Base-by-base conservation (phyloP, 2,888 invertebrate genomes). In the Tineola bisselliella region DNA sequence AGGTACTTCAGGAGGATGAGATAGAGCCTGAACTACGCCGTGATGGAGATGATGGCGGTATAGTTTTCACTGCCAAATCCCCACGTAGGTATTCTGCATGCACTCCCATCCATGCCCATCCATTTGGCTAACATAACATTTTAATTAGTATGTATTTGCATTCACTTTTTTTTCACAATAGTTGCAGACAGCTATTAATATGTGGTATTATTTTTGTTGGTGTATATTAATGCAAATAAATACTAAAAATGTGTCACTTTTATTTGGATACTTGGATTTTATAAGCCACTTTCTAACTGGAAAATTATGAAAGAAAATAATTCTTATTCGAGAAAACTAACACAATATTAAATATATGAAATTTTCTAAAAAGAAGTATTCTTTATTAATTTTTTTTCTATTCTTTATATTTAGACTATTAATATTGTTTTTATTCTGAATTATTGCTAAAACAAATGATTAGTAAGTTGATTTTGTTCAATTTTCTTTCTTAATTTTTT, bases 61-160 rank as follows among this genome's bases (percentile, higher is more conserved):
- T 96, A 68, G 95, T 94, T 65, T 96, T 96, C 78, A 95, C 95
- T 70, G 96, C 95, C 64, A 93, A 94, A 88, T 92, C 94, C 77
- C 93, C 92, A 82, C 93, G 95, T 95, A 91, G 92, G 92, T 91
- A 86, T 86, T 81, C 71, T 77, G 86, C 84, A 86, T 84, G 86
- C 63, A 65, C 69, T 71, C 17, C 15, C 8, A 12, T 44, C 19
- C 31, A 60, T 13, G 17, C 57, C 19, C 31, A 60, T 43, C 30
- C 19, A 10, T 38, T 12, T 38, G 38, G 5, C 38, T 25, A 25
- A 33, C 5, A 8, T 48, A 48, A 48, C 58, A 19, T 19, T 56
- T 58, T 48, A 10, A 3, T 43, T 48, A 17, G n/a, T 48, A 48
- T 48, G 12, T 8, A 48, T 17, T 59, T 59, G 30, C 71, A 71